A percentile compares a stretch with the other conserved stretches of the same genome.
Evolutionary conservation across 2,888 invertebrate species (phyloP).

Genomic region (Agrochola lychnidis): DNA sequence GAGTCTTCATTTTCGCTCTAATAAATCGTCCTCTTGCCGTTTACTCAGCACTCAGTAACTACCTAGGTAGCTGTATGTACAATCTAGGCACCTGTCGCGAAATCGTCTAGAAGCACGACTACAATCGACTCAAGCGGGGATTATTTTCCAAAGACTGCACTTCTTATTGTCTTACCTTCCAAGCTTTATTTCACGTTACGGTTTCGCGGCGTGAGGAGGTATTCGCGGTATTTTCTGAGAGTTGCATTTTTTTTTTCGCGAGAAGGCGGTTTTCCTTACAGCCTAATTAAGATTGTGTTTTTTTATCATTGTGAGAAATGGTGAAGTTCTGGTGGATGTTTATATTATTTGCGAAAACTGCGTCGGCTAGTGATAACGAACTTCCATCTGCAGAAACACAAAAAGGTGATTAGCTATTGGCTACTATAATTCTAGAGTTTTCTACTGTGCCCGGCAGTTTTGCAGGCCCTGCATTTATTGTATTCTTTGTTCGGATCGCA

Average conservation of each 20-base stretch:
- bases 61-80: slow-evolving; percentile 44
- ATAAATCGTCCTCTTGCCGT: slow-evolving; percentile 74
- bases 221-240: slow-evolving; percentile 78
- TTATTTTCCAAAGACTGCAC: slow-evolving; percentile 87
- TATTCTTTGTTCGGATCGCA: not conserved
- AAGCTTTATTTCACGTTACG: slow-evolving; percentile 84
- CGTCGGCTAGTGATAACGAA: slow-evolving; percentile 86
- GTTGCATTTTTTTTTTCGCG: slow-evolving; percentile 67
- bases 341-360: slow-evolving; percentile 87
- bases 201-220: slow-evolving; percentile 83
- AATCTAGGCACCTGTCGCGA: slow-evolving; percentile 73
- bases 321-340: slow-evolving; percentile 90
- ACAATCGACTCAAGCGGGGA: slow-evolving; percentile 81
- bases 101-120: slow-evolving; percentile 67
- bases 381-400: slow-evolving; percentile 79
- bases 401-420: slow-evolving; percentile 77
- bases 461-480: not conserved
- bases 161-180: slow-evolving; percentile 82
- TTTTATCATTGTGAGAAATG: slow-evolving; percentile 83
- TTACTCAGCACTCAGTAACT: slow-evolving; percentile 46
- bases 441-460: not conserved
- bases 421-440: slow-evolving; percentile 11
- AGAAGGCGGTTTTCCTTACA: slow-evolving; percentile 52
- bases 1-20: slow-evolving; percentile 80
- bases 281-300: slow-evolving; percentile 80